A percentile compares a stretch with the other conserved stretches of the same genome.
phyloP scores from a whole-genome alignment of 2,888 invertebrate genomes.

The Venusia cambrica region DNA sequence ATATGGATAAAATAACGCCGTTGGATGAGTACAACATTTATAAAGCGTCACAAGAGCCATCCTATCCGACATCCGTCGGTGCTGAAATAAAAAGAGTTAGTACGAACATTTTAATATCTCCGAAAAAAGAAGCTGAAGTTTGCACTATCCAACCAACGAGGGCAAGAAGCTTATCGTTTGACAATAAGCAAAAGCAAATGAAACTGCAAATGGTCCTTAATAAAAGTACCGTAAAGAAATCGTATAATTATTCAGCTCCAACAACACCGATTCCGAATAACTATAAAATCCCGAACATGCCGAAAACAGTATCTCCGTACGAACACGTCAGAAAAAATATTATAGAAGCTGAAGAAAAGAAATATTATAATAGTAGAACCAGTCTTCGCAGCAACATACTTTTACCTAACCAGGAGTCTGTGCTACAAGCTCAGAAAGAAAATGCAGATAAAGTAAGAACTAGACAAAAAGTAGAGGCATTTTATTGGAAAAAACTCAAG shows the following conservation, averaged over 20 bases:
- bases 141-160: constrained; percentile 66
- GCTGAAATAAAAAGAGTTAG: constrained; percentile 74
- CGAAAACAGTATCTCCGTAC: constrained; percentile 67
- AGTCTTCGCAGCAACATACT: constrained; percentile 43
- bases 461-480: constrained; percentile 82
- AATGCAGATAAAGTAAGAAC: constrained; percentile 73
- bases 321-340: constrained; percentile 63
- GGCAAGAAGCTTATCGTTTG: constrained; percentile 66
- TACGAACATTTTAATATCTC: constrained; percentile 68
- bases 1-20: constrained; percentile 52
- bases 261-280: constrained; percentile 62
- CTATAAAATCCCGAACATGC: constrained; percentile 66
- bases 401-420: constrained; percentile 35
- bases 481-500: constrained; percentile 85
- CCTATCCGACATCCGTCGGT: constrained; percentile 62
- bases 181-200: constrained; percentile 38
- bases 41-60: constrained; percentile 52
- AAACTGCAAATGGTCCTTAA: constrained; percentile 22
- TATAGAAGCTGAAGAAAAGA: constrained; percentile 64
- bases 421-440: constrained; percentile 33
- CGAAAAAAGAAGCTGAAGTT: constrained; percentile 74
- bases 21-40: constrained; percentile 60
- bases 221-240: constrained; percentile 38
- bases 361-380: constrained; percentile 53
- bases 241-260: constrained; percentile 73